A percentile compares a stretch with the other conserved stretches of the same genome.
Evolutionary conservation across 1,140 invertebrate genomes (phyloP).

Genomic region (Ooceraea biroi): DNA sequence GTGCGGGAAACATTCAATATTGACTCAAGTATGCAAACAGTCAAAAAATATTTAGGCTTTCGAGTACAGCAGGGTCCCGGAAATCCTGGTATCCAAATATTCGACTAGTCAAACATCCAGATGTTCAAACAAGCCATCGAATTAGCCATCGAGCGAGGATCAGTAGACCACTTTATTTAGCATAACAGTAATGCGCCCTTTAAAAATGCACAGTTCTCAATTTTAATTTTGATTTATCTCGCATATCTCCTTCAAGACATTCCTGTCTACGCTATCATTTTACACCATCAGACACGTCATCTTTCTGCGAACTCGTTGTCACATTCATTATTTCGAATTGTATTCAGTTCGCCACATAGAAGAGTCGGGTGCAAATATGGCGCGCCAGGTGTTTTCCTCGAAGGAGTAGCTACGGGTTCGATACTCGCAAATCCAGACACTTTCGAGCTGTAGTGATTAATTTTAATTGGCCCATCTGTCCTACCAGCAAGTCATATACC

Average conservation of each 20-base stretch:
- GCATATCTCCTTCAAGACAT: neutral
- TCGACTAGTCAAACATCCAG: slow-evolving; percentile 43
- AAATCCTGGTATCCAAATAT: slow-evolving; percentile 60
- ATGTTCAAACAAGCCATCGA: slow-evolving; percentile 42
- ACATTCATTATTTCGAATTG: slow-evolving; percentile 43
- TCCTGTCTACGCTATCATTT: neutral
- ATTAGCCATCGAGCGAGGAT: slow-evolving; percentile 22
- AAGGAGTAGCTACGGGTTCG: slow-evolving; percentile 27
- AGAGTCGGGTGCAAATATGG: slow-evolving; percentile 6
- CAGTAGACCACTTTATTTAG: neutral
- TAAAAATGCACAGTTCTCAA: neutral
- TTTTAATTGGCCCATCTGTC: slow-evolving; percentile 65
- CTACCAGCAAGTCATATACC: slow-evolving; percentile 1
- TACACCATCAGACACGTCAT: neutral
- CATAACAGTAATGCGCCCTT: neutral
- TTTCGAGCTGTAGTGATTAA: slow-evolving; percentile 38
- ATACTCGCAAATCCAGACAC: slow-evolving; percentile 36
- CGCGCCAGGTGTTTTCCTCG: slow-evolving; percentile 33
- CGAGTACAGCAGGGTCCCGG: slow-evolving; percentile 23
- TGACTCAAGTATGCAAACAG: slow-evolving; percentile 52
- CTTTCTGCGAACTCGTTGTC: slow-evolving; percentile 20
- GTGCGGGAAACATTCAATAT: slow-evolving; percentile 59
- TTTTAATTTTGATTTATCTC: neutral
- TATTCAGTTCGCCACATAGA: neutral
- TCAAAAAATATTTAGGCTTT: slow-evolving; percentile 51